Base-by-base conservation (phyloP, 2,797 vertebrate species). In the Enteromius radiatus region DNA sequence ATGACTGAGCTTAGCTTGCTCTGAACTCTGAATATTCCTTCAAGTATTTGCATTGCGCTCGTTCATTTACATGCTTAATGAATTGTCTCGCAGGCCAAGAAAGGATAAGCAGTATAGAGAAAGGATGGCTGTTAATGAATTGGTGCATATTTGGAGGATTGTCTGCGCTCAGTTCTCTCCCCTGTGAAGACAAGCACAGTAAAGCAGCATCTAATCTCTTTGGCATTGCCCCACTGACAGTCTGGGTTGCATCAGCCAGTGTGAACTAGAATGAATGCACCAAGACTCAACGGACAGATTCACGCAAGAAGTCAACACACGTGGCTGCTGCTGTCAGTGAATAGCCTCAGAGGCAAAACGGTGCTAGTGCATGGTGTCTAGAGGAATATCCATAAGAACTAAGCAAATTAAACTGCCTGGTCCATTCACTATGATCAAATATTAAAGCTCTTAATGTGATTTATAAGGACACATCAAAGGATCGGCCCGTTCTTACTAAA, bases 321-420 rank as follows among this genome's bases (percentile, higher is more conserved):
- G 43, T 67, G 80, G 59, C 59, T 68, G 26, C 54, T 14, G 64
- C 56, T 56, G 41, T 81, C 84, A 76, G 41, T 17, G 23, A 56
- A 68, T 70, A 45, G 81, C 65, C 82, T 84, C 23, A 21, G 59
- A 85, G 81, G 74, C 68, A 80, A 82, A 80, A 71, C 49, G 59
- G 33, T 67, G 59, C 76, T 45, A 78, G 36, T 21, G 75, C 21
- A 61, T 17, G 49, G 69, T 73, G 84, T 76, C 79, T 89, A 89
- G 80, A 90, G 88, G 90, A 84, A 83, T 88, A 84, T 59, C 73
- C 87, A 84, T 84, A 90, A 81, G 84, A 89, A 85, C 84, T 86
- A 83, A 86, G 86, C 76, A 89, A 86, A 91, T 90, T 76, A 83
- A 84, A 85, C 83, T 86, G 54, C 71, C 73, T 74, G 76, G 82